Conservation (phyloP, 2,888 invertebrate species). For the Brenthis ino region DNA sequence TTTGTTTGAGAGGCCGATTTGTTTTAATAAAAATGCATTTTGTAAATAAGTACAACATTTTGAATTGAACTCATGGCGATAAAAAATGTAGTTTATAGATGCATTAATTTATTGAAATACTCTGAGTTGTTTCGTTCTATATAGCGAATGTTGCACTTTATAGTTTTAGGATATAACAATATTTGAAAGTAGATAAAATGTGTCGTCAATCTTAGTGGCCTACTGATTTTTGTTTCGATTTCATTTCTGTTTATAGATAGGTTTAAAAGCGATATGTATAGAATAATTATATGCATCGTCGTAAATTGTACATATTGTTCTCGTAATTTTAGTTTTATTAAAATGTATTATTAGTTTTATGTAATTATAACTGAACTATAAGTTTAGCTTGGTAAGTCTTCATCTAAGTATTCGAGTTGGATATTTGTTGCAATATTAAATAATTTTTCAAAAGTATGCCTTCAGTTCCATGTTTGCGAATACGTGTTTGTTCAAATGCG, state of each 20-base stretch:
- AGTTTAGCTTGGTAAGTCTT: slow-evolving; percentile 73
- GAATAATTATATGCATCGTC: slow-evolving; percentile 69
- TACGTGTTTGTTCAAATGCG: slow-evolving; percentile 52
- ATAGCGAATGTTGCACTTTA: slow-evolving; percentile 79
- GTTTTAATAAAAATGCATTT: slow-evolving; percentile 69
- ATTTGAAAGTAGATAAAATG: slow-evolving; percentile 72
- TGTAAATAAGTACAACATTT: slow-evolving; percentile 77
- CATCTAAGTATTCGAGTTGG: slow-evolving; percentile 71
- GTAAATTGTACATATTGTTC: slow-evolving; percentile 80
- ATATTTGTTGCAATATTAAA: slow-evolving; percentile 71
- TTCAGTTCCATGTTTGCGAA: slow-evolving; percentile 45
- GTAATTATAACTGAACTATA: slow-evolving; percentile 54
- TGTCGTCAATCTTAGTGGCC: slow-evolving; percentile 76
- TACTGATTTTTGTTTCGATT: slow-evolving; percentile 71
- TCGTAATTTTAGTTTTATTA: slow-evolving; percentile 71
- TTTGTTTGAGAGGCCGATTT: slow-evolving; percentile 46
- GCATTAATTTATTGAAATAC: slow-evolving; percentile 79
- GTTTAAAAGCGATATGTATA: slow-evolving; percentile 76
- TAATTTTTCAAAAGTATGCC: slow-evolving; percentile 49
- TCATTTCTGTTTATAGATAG: slow-evolving; percentile 79
- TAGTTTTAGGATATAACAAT: slow-evolving; percentile 72
- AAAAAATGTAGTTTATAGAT: slow-evolving; percentile 65
- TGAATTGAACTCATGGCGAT: slow-evolving; percentile 55
- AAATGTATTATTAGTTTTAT: slow-evolving; percentile 77
- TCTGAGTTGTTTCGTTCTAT: slow-evolving; percentile 75